Base-by-base conservation (phyloP, 2,797 vertebrate species). In the Gobio occitaniae region DNA sequence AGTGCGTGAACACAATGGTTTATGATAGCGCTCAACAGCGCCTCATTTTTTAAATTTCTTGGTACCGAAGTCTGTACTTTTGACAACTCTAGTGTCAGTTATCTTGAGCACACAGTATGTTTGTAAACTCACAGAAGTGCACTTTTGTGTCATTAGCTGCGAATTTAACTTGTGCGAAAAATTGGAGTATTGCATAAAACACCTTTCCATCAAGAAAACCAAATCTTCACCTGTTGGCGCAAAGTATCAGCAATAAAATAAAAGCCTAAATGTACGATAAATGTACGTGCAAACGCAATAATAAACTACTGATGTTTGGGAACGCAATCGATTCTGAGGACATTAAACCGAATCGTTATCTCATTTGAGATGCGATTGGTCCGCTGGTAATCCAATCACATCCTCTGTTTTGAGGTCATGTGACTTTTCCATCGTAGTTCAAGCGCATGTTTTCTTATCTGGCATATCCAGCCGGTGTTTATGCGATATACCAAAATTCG, bases 81-180 rank as follows among this genome's bases (percentile, higher is more conserved):
- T 2, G 41, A 44, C 41, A 44, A 44, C 41, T 0, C 41, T 44
- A 44, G 54, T 56, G n/a, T 16, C 13, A 44, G 16, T 44, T 11
- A 78, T 80, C 29, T 63, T 29, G 11, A 4, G 48, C 65, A 74
- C 25, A 10, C 25, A 25, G 72, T 54, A 25, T 16, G 69, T 47
- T 44, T 71, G 36, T 61, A 44, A 78, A 61, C 75, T 78, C 75
- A 61, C 75, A 61, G 54, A 78, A 78, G 75, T 78, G 75, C 75
- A 78, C 75, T 78, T 77, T 61, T 41, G 75, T 78, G 75, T 78
- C 21, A 25, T 61, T 11, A 44, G 41, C 41, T 44, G 41, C 41
- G 41, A 32, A 74, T 50, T 74, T 17, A 74, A 17, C 71, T 74
- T 10, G 13, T 12, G 47, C 11, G 13, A 6, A 50, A 16, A 50